Evolutionary conservation across 1,140 invertebrate genomes (phyloP).

Genomic region (Colletes latitarsis): DNA sequence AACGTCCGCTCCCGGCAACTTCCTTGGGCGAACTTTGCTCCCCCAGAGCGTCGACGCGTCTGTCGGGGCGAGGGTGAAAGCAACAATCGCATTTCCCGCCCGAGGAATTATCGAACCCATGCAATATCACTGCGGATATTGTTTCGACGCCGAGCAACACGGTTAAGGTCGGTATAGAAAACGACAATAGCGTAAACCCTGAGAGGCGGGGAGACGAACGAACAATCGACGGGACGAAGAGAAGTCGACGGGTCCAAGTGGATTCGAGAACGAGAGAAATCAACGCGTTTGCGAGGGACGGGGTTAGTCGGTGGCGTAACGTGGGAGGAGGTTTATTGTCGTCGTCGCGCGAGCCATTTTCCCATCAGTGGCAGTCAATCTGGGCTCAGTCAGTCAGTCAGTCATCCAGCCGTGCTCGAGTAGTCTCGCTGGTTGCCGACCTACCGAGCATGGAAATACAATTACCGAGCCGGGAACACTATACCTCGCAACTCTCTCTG

Average conservation of each 20-base stretch:
- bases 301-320: background rate
- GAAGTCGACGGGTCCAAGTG: slow-evolving; percentile 4
- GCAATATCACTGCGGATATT: slow-evolving; percentile 79
- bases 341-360: slow-evolving; percentile 50
- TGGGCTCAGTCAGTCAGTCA: slow-evolving; percentile 65
- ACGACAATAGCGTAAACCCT: slow-evolving; percentile 50
- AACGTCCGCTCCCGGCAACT: slow-evolving; percentile 53
- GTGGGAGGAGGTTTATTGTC: slow-evolving; percentile 52
- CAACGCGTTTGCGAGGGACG: background rate
- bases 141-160: slow-evolving; percentile 64
- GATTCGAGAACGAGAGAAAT: slow-evolving; percentile 24
- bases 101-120: slow-evolving; percentile 70
- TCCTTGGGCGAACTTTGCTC: slow-evolving; percentile 55
- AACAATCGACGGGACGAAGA: background rate
- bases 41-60: slow-evolving; percentile 25
- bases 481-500: slow-evolving; percentile 52
- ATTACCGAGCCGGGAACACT: slow-evolving; percentile 73
- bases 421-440: slow-evolving; percentile 63
- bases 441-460: slow-evolving; percentile 77
- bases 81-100: slow-evolving; percentile 75
- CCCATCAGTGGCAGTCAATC: slow-evolving; percentile 65
- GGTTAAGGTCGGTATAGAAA: slow-evolving; percentile 27
- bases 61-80: slow-evolving; percentile 43
- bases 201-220: background rate
- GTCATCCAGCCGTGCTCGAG: slow-evolving; percentile 56